These are phyloP conservation scores for Xenopus petersii DNA, from an alignment of 2,797 vertebrate genomes.

Conservation along the genomic window DNA sequence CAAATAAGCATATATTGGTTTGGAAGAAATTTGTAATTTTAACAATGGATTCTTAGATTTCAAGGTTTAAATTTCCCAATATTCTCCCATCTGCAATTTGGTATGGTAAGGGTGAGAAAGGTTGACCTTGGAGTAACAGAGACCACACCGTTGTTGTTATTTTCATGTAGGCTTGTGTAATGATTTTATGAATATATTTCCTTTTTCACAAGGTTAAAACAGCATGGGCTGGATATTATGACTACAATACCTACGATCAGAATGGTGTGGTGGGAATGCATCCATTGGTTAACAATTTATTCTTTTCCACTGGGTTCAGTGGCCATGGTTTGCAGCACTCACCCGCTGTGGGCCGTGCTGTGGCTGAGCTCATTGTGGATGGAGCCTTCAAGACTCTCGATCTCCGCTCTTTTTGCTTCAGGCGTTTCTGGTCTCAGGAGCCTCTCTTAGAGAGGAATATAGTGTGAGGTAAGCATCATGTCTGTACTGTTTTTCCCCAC, in stretches of 20 bases:
- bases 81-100: too few relatives aligned
- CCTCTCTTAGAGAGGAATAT: conserved; percentile 75
- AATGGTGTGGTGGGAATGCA: conserved; percentile 80
- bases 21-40: too few relatives aligned
- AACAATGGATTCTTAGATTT: too few relatives aligned
- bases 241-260: conserved; percentile 90
- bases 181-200: neutral
- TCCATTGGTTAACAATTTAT: conserved; percentile 78
- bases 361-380: conserved; percentile 80
- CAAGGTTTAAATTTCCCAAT: too few relatives aligned
- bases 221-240: conserved; percentile 86
- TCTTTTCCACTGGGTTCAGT: conserved; percentile 84
- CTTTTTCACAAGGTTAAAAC: conserved; percentile 66
- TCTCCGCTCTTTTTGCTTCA: conserved; percentile 69
- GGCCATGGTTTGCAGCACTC: conserved; percentile 89
- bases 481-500: too few relatives aligned
- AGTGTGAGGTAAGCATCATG: conserved; percentile 57
- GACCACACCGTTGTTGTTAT: too few relatives aligned
- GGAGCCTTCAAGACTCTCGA: conserved; percentile 70
- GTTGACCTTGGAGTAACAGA: too few relatives aligned
- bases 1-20: too few relatives aligned
- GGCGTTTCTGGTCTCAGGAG: conserved; percentile 65
- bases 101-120: too few relatives aligned
- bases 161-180: too few relatives aligned
- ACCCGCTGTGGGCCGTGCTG: conserved; percentile 73